Base-by-base conservation (phyloP, 2,113 vertebrate species). In the Megaceryle maxima region DNA sequence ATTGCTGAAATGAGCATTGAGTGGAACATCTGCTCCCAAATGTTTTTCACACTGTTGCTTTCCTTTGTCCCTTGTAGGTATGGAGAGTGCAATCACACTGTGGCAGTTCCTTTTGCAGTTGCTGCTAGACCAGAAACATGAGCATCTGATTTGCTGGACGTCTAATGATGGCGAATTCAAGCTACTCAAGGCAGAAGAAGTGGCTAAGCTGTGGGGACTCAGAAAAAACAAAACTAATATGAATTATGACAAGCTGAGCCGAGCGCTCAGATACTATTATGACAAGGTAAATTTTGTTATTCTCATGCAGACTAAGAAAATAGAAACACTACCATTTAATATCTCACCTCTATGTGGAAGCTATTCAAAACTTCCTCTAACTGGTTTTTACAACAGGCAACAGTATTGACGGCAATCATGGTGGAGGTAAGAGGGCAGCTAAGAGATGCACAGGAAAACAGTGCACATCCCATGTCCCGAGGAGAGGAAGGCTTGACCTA, bases 51-150 rank as follows among this genome's bases (percentile, higher is more conserved):
- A 89, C 92, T 89, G 64, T 92, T 48, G 66, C 69, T 78, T 76
- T 88, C 83, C 89, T 97, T 93, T 93, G 79, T 81, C 82, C 80
- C 64, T 91, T 95, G 13, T 97, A 99, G 99, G 98, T 96, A 99
- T 99, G 99, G 99, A 99, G 98, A 99, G 99, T 97, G 99, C 99
- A 97, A 99, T 99, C 98, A 99, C 99, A 16, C 97, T 99, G 98
- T 99, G 99, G 99, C 99, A 99, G 99, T 99, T 99, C 98, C 98
- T 99, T 97, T 99, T 99, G 98, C 99, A 99, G 98, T 98, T 99
- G 98, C 98, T 99, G 95, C 98, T 99, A 56, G 99, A 99, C 98
- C 99, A 99, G 98, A 99, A 99, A 56, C 99, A 99, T 68, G 99
- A 99, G 92, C 99, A 99, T 86, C 98, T 99, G 94, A 99, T 99